Percentiles rank a stretch among this genome's conserved stretches.
Evolutionary conservation across 2,113 vertebrate species (phyloP).

Genomic region (Circaetus gallicus): DNA sequence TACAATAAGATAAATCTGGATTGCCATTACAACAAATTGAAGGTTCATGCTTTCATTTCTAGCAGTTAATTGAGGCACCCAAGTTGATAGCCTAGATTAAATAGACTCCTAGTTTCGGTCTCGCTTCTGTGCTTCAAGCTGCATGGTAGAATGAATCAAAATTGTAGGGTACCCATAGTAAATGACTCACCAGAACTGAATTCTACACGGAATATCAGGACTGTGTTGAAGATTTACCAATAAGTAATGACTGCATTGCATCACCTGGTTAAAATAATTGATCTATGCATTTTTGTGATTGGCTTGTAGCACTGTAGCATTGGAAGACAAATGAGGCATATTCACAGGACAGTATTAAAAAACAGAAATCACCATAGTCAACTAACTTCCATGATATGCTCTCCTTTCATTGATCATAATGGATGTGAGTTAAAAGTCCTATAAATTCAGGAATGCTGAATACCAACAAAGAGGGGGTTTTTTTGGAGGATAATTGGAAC

Average conservation of each 20-base stretch:
- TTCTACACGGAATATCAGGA: background rate
- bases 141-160: conserved; percentile 25
- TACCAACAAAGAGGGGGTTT: fast-evolving
- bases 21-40: conserved; percentile 9
- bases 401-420: background rate
- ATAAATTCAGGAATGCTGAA: background rate
- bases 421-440: background rate
- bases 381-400: background rate
- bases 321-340: background rate
- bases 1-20: background rate
- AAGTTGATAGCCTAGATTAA: conserved; percentile 29
- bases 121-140: background rate
- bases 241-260: background rate
- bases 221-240: background rate
- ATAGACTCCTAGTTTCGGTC: conserved; percentile 15
- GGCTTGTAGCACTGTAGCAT: background rate
- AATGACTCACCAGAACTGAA: background rate
- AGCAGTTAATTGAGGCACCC: conserved; percentile 30
- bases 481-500: background rate
- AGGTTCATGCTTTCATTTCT: conserved; percentile 20
- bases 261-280: background rate
- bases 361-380: background rate
- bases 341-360: background rate
- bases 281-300: background rate
- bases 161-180: background rate